phyloP scores from a whole-genome alignment of 2,797 vertebrate species.

The Sebastiscus albofasciatus region DNA sequence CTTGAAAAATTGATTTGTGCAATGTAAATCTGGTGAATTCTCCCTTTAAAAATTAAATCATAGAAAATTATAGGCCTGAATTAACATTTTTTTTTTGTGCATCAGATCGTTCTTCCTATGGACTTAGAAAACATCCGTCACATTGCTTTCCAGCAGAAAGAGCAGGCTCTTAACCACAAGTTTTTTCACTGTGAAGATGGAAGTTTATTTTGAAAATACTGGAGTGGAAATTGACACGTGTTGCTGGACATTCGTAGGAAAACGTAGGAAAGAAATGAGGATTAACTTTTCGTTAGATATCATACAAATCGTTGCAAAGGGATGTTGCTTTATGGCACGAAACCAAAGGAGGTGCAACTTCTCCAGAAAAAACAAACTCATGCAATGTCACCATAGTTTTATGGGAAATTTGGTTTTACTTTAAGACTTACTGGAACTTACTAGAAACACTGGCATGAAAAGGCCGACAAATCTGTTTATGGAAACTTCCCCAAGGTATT shows the following conservation, averaged over 20 bases:
- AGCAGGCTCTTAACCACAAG: not conserved
- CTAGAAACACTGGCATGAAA: constrained; percentile 8
- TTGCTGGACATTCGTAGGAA: too few species aligned
- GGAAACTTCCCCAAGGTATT: constrained; percentile 48
- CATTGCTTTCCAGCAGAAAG: not conserved
- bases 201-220: too few species aligned
- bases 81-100: not conserved
- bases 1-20: not conserved
- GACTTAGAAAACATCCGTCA: not conserved
- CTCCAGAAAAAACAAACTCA: constrained; percentile 14
- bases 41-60: not conserved
- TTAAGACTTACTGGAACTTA: not conserved
- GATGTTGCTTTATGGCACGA: not conserved
- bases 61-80: not conserved
- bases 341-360: constrained; percentile 36
- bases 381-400: constrained; percentile 16
- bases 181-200: too few species aligned
- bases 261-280: too few species aligned
- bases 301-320: not conserved
- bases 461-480: constrained; percentile 12
- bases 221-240: too few species aligned
- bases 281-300: too few species aligned
- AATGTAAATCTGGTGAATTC: not conserved
- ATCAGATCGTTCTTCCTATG: not conserved
- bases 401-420: constrained; percentile 3